phyloP scores from a whole-genome alignment of 1,140 invertebrate species.

The Wasmannia auropunctata region DNA sequence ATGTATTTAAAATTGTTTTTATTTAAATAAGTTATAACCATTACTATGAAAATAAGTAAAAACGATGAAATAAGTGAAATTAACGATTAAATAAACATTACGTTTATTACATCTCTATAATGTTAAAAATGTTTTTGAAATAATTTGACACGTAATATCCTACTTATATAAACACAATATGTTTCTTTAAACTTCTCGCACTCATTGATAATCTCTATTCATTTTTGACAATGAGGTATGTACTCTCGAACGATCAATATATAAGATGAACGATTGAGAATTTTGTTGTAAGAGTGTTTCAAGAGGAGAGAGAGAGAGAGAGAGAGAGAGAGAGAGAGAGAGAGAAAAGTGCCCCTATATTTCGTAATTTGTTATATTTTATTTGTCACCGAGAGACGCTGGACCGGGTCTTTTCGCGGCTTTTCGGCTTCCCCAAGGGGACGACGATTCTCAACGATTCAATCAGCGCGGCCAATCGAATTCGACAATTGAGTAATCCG shows the following conservation, averaged over 20 bases:
- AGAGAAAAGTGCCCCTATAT: not conserved
- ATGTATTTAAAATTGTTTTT: too few relatives aligned
- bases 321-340: too few relatives aligned
- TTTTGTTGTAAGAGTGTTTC: not conserved
- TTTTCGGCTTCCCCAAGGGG: conserved; percentile 43
- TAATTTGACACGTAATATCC: not conserved
- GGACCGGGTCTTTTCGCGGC: conserved; percentile 24
- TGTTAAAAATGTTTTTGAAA: not conserved
- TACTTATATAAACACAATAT: not conserved
- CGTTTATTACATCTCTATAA: not conserved
- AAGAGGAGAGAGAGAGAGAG: too few relatives aligned
- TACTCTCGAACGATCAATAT: not conserved
- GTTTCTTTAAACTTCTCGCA: not conserved
- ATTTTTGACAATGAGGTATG: not conserved
- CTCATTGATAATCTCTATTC: not conserved
- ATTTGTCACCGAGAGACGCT: conserved; percentile 51
- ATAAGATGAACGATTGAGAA: not conserved
- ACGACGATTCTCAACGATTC: conserved; percentile 68
- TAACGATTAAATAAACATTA: not conserved
- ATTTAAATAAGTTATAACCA: too few relatives aligned
- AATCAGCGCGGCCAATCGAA: conserved; percentile 72
- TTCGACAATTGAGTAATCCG: conserved; percentile 72
- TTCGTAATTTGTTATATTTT: conserved; percentile 67
- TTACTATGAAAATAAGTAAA: not conserved
- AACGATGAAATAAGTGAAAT: not conserved